A percentile compares a stretch with the other conserved stretches of the same genome.
These are phyloP conservation scores for Phania funesta DNA, from an alignment of 2,888 invertebrate genomes.

Conservation along the genomic window DNA sequence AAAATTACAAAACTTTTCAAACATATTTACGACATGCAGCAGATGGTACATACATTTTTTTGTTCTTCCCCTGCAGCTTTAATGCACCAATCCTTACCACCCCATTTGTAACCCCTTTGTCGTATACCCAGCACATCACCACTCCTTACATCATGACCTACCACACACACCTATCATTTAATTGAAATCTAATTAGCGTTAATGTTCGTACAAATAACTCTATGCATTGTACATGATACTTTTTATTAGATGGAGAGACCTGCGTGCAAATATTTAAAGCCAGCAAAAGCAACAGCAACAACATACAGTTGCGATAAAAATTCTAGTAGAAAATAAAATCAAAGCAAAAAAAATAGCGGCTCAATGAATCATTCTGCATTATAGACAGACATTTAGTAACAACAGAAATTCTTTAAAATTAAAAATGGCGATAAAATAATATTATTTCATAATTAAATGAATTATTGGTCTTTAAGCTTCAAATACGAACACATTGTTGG, in stretches of 20 bases:
- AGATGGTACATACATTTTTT: neutral
- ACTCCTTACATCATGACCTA: conserved; percentile 50
- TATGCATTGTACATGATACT: neutral
- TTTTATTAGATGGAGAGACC: neutral
- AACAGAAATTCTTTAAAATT: neutral
- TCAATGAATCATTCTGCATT: neutral
- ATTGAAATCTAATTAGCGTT: conserved; percentile 59
- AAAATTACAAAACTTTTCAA: too few relatives aligned
- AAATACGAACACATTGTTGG: too few relatives aligned
- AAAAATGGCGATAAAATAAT: too few relatives aligned
- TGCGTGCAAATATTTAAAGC: neutral
- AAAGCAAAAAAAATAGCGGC: neutral
- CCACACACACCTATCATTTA: conserved; percentile 62
- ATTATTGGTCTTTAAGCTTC: too few relatives aligned
- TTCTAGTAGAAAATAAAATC: neutral
- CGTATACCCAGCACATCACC: neutral
- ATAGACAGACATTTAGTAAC: neutral
- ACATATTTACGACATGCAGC: neutral
- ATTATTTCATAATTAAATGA: too few relatives aligned
- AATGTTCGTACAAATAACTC: conserved; percentile 30
- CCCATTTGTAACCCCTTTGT: neutral
- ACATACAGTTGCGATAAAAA: conserved; percentile 20
- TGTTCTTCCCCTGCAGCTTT: neutral
- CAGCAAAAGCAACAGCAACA: neutral
- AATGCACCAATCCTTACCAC: conserved; percentile 2